Conservation (phyloP, 1,140 invertebrate species). For the Vanessa tameamea region DNA sequence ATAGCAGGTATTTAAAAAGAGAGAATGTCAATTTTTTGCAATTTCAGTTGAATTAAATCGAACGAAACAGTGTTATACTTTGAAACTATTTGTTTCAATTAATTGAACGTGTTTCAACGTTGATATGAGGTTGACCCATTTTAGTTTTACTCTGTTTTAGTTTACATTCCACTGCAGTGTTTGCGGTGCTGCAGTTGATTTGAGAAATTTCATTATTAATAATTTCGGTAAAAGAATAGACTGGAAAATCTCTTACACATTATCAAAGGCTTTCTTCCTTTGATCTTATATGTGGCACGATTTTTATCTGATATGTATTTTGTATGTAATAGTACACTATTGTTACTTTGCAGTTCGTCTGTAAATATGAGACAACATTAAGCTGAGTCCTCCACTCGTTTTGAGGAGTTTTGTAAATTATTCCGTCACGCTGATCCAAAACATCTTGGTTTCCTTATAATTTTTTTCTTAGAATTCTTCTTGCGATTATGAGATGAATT, state of each 20-base stretch:
- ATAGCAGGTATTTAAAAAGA: neutral
- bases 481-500: too few species aligned
- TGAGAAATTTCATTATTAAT: neutral
- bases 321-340: too few species aligned
- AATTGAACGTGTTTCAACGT: conserved; percentile 19
- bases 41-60: conserved; percentile 5
- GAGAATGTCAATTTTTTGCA: neutral
- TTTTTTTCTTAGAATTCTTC: too few species aligned
- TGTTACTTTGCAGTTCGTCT: too few species aligned
- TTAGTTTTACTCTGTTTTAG: conserved; percentile 18
- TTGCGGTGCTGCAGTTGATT: neutral
- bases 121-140: conserved; percentile 20
- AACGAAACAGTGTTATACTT: conserved; percentile 2
- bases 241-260: neutral
- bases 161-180: conserved; percentile 17
- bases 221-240: neutral
- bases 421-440: too few species aligned
- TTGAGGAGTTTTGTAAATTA: too few species aligned
- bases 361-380: too few species aligned
- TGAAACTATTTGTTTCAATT: conserved; percentile 13
- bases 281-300: too few species aligned
- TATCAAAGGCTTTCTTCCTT: too few species aligned
- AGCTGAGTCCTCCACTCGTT: too few species aligned
- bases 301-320: too few species aligned
- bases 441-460: too few species aligned